phyloP scores from a whole-genome alignment of 2,113 vertebrate genomes.

The Mesitornis unicolor region DNA sequence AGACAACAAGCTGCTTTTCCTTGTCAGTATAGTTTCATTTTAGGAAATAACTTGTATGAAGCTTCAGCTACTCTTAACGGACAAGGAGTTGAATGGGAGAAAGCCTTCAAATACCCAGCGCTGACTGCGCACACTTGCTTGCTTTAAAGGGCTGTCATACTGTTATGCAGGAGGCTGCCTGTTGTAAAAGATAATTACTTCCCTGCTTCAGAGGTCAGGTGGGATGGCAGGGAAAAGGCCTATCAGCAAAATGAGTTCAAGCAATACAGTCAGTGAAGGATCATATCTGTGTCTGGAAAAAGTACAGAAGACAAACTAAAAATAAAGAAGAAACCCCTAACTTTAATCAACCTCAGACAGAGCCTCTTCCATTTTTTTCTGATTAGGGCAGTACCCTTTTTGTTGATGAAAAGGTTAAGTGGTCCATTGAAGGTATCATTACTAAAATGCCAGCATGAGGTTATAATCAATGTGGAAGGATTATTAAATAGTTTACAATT shows the following conservation, averaged over 20 bases:
- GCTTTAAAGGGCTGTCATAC: background rate
- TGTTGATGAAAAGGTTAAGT: background rate
- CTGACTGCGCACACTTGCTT: background rate
- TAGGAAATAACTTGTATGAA: background rate
- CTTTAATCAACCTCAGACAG: background rate
- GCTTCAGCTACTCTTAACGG: background rate
- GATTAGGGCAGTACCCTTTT: background rate
- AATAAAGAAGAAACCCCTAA: background rate
- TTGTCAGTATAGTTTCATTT: background rate
- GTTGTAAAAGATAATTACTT: background rate
- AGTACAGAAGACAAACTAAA: background rate
- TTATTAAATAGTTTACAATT: background rate
- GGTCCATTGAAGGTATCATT: background rate
- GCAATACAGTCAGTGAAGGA: background rate
- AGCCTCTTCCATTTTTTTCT: background rate
- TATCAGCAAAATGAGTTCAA: background rate
- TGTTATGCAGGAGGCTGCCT: background rate
- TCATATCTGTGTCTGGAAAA: background rate
- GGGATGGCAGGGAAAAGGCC: background rate
- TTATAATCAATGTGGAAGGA: background rate
- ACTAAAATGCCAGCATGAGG: background rate
- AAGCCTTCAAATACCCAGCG: background rate
- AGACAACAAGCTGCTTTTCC: background rate
- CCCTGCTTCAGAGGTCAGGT: conserved; percentile 9
- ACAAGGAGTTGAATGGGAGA: background rate